Conservation (phyloP, 2,888 invertebrate genomes). For the Oxystoma pomonae region DNA sequence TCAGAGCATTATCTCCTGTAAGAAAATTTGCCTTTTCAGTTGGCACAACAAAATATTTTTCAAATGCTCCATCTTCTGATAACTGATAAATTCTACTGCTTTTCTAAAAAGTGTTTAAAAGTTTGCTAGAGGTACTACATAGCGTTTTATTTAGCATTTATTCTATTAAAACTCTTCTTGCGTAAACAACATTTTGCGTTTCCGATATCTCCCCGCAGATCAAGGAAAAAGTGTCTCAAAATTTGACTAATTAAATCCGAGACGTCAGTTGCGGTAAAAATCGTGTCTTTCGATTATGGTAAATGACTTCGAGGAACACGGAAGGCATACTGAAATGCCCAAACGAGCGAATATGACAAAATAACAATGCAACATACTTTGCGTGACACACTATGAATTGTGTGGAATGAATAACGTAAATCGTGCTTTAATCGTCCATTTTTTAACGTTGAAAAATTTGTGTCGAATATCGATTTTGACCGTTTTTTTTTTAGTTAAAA, state of each 20-base stretch:
- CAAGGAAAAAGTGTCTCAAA: constrained; percentile 33
- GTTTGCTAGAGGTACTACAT: too few relatives aligned
- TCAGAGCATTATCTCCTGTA: too few relatives aligned
- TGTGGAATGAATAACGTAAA: background rate
- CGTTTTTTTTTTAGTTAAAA: too few relatives aligned
- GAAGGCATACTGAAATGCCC: constrained; percentile 13
- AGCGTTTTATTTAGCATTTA: too few relatives aligned
- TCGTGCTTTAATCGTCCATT: background rate
- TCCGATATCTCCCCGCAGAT: constrained; percentile 33
- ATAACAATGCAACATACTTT: constrained; percentile 43
- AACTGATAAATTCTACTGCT: too few relatives aligned
- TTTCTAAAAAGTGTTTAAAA: too few relatives aligned
- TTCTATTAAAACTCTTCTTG: too few relatives aligned
- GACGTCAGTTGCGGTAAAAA: too few relatives aligned
- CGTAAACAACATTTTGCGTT: constrained; percentile 33
- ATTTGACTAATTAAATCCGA: constrained; percentile 37
- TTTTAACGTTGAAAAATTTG: background rate
- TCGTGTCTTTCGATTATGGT: background rate
- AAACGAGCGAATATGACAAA: constrained; percentile 36
- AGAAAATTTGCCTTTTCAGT: too few relatives aligned
- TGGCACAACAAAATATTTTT: too few relatives aligned
- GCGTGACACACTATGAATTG: constrained; percentile 33
- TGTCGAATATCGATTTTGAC: background rate
- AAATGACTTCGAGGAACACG: background rate
- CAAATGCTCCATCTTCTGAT: too few relatives aligned